Percentiles rank a stretch among this genome's conserved stretches.
These are phyloP conservation scores for Petrolisthes manimaculis DNA, from an alignment of 2,888 invertebrate genomes.

Conservation along the genomic window DNA sequence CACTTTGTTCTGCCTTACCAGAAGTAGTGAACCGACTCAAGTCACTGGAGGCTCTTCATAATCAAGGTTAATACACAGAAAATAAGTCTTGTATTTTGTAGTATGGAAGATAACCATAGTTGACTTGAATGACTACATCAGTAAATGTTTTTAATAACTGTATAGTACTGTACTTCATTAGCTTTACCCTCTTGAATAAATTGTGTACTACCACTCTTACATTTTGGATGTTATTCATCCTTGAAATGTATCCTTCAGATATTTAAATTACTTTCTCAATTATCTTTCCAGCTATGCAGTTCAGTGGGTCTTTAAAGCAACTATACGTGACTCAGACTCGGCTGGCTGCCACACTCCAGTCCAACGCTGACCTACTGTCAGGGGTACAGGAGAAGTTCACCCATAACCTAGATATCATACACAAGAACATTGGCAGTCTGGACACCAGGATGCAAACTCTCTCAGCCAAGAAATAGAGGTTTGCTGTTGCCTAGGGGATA, in stretches of 20 bases:
- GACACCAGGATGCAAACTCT: constrained; percentile 78
- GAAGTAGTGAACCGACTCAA: constrained; percentile 86
- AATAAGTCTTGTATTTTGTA: too few species aligned
- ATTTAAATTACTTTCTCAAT: not conserved
- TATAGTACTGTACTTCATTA: not conserved
- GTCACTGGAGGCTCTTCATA: constrained; percentile 87
- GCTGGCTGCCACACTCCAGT: constrained; percentile 80
- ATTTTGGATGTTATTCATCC: not conserved
- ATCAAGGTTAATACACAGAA: constrained; percentile 78
- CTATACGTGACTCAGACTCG: constrained; percentile 82
- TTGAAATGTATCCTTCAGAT: not conserved
- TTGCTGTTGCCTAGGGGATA: not conserved
- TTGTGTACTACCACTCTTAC: too few species aligned
- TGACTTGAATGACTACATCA: not conserved
- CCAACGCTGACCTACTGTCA: constrained; percentile 82
- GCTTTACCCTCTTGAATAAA: not conserved
- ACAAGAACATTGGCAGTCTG: constrained; percentile 81
- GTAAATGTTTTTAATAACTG: not conserved
- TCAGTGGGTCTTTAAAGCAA: constrained; percentile 85
- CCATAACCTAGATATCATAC: constrained; percentile 82
- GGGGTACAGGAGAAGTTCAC: constrained; percentile 86
- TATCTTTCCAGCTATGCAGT: constrained; percentile 82
- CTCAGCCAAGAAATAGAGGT: constrained; percentile 71
- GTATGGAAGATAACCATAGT: not conserved
- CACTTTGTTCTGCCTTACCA: constrained; percentile 82